Evolutionary conservation across 2,797 vertebrate genomes (phyloP).

Genomic region (Rhincodon typus): DNA sequence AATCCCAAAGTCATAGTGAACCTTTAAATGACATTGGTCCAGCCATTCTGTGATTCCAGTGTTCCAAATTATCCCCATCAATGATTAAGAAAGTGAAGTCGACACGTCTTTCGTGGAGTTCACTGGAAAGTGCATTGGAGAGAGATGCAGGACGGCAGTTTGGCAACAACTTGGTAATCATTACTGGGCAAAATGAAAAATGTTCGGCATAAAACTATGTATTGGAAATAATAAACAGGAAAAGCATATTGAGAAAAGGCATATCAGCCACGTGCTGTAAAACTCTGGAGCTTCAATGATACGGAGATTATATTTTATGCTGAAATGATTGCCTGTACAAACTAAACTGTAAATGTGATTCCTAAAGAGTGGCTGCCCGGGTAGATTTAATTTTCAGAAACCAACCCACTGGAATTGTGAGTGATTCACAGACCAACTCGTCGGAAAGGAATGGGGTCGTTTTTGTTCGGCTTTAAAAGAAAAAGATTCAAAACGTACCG

Average conservation of each 20-base stretch:
- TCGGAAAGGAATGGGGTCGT: neutral
- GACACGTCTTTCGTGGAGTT: neutral
- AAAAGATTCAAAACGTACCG: neutral
- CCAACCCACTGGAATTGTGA: neutral
- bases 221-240: neutral
- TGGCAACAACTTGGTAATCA: neutral
- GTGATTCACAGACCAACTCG: neutral
- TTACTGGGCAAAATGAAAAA: neutral
- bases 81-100: neutral
- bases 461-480: neutral
- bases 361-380: neutral
- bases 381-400: neutral
- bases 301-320: neutral
- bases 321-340: neutral
- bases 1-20: no score
- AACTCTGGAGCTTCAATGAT: neutral
- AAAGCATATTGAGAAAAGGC: neutral
- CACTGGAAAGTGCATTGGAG: neutral
- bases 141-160: neutral
- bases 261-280: neutral
- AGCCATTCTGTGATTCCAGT: neutral
- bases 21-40: neutral
- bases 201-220: neutral
- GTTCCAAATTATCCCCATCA: neutral
- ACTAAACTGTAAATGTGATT: neutral